Conservation (phyloP, 2,113 vertebrate species). For the Rhipidura dahli region DNA sequence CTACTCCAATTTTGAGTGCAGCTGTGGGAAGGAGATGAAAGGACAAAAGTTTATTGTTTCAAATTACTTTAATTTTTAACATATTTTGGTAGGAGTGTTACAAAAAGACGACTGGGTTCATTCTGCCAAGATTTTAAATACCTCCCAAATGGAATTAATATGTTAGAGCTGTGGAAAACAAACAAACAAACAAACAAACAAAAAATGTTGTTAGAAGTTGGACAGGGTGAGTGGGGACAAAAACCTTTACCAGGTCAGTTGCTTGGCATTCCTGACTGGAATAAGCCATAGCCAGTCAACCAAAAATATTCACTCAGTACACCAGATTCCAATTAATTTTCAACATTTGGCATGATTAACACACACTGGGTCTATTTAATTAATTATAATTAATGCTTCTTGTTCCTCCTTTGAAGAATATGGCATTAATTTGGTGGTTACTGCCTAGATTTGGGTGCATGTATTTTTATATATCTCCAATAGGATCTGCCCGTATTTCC, state of each 20-base stretch:
- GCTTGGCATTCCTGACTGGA: background rate
- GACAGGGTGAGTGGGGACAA: background rate
- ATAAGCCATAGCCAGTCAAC: background rate
- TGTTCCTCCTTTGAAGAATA: background rate
- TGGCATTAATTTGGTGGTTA: background rate
- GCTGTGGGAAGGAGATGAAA: background rate
- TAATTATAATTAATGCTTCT: background rate
- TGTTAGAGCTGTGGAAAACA: background rate
- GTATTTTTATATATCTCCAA: background rate
- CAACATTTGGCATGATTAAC: background rate
- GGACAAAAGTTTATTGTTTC: background rate
- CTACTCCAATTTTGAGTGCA: background rate
- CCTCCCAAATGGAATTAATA: background rate
- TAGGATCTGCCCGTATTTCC: background rate
- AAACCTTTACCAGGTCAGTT: background rate
- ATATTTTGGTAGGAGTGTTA: background rate
- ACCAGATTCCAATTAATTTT: background rate
- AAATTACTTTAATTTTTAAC: background rate
- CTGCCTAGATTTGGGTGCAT: background rate
- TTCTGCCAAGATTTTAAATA: background rate
- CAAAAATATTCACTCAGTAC: background rate
- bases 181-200: background rate
- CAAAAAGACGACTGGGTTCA: background rate
- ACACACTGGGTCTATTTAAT: background rate
- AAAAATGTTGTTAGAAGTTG: background rate